Conservation (phyloP, 2,113 vertebrate species). For the Prochilodus magdalenae region DNA sequence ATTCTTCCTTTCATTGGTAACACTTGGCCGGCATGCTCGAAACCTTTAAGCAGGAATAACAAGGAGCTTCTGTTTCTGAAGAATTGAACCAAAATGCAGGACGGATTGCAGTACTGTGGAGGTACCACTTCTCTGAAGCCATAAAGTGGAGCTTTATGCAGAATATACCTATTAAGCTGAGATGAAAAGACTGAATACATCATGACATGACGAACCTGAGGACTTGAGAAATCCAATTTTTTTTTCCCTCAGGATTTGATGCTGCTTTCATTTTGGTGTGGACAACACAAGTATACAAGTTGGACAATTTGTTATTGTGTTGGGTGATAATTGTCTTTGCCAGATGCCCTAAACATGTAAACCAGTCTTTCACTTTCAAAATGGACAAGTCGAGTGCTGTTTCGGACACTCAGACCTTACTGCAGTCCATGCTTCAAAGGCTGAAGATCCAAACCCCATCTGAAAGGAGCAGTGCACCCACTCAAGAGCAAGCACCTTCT, state of each 20-base stretch:
- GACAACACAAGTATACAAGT: no score
- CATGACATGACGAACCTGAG: neutral
- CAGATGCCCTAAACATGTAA: slow-evolving; percentile 4
- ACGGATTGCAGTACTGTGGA: neutral
- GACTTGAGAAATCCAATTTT: no score
- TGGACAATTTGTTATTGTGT: neutral
- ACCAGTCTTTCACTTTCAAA: slow-evolving; percentile 8
- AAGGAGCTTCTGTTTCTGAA: neutral
- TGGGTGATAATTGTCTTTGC: neutral
- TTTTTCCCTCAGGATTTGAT: no score
- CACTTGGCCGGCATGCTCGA: neutral
- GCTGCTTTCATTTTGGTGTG: no score
- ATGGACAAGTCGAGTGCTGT: slow-evolving; percentile 70
- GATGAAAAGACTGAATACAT: neutral
- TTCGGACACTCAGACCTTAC: slow-evolving; percentile 67
- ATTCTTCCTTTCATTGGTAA: neutral
- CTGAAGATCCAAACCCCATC: slow-evolving; percentile 69
- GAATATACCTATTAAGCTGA: neutral
- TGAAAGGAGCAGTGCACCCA: slow-evolving; percentile 16
- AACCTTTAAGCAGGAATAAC: neutral
- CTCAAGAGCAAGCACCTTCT: slow-evolving; percentile 14
- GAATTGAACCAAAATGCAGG: neutral
- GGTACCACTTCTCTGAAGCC: neutral
- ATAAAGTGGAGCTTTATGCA: neutral
- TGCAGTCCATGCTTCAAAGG: slow-evolving; percentile 80